These are phyloP conservation scores for Pocillopora grandis DNA, from an alignment of 92 coral and sea anemone genomes.

Conservation along the genomic window DNA sequence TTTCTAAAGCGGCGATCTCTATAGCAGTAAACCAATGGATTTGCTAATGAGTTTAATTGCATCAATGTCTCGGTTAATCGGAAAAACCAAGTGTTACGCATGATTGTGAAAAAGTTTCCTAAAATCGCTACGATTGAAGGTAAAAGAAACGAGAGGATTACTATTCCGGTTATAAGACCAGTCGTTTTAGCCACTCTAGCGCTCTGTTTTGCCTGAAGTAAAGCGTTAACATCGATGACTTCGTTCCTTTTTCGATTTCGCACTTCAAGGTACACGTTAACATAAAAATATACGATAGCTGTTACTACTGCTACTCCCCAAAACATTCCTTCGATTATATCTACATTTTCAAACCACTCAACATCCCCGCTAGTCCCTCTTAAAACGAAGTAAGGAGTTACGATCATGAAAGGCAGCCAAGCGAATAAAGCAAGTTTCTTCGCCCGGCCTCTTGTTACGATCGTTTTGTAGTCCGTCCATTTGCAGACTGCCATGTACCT, in stretches of 20 bases:
- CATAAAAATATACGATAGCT: not conserved
- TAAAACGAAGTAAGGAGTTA: not conserved
- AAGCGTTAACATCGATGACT: not conserved
- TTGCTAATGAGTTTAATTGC: not conserved
- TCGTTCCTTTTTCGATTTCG: not conserved
- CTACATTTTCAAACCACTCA: too few relatives aligned
- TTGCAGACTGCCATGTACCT: not conserved
- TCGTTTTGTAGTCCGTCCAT: not conserved
- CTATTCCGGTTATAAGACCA: not conserved
- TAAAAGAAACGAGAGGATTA: not conserved
- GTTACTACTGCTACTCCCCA: not conserved
- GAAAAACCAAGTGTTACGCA: not conserved
- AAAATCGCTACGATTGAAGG: not conserved
- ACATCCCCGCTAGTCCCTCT: not conserved
- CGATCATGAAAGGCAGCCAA: not conserved
- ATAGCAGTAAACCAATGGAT: constrained; percentile 12
- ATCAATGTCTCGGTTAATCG: not conserved
- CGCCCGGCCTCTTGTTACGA: not conserved
- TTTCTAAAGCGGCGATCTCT: not conserved
- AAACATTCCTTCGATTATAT: too few relatives aligned
- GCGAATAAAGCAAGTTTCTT: not conserved
- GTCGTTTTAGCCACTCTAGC: not conserved
- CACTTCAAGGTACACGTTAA: not conserved
- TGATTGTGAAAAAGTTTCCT: not conserved
- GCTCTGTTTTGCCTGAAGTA: not conserved